Percentiles rank a stretch among this genome's conserved stretches.
phyloP scores from a whole-genome alignment of 2,888 invertebrate species.

The Limulus polyphemus region DNA sequence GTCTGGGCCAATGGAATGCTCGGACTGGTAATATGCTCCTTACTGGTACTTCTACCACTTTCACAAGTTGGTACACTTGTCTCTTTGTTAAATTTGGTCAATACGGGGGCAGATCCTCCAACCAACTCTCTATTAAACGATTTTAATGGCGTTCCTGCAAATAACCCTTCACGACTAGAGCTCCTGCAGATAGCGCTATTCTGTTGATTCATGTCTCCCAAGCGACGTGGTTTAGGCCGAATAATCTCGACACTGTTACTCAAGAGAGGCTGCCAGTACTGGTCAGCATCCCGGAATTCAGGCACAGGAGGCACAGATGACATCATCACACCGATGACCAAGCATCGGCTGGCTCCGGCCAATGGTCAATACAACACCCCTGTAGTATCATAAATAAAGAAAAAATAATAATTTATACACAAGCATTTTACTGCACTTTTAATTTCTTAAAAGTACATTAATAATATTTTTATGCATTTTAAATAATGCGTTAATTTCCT shows the following conservation, averaged over 20 bases:
- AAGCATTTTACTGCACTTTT: too few relatives aligned
- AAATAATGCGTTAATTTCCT: too few relatives aligned
- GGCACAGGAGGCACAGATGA: conserved; percentile 27
- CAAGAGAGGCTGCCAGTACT: conserved; percentile 46
- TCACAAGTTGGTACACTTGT: too few relatives aligned
- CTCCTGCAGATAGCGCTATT: conserved; percentile 5
- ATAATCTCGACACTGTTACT: conserved; percentile 72
- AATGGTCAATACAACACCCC: too few relatives aligned
- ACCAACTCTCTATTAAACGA: conserved; percentile 4
- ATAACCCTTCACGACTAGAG: conserved; percentile 12
- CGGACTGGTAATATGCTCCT: too few relatives aligned
- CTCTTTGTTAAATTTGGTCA: conserved; percentile 5
- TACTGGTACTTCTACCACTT: too few relatives aligned
- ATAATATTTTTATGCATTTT: too few relatives aligned
- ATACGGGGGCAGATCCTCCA: conserved; percentile 6
- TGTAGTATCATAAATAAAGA: too few relatives aligned
- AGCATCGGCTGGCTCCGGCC: too few relatives aligned
- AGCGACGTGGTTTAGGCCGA: conserved; percentile 73
- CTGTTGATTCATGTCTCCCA: conserved; percentile 30
- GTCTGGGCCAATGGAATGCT: too few relatives aligned
- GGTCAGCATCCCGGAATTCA: conserved; percentile 37
- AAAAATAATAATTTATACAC: too few relatives aligned
- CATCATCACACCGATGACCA: background rate
- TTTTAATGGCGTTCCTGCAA: conserved; percentile 7
- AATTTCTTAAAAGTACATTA: too few relatives aligned